phyloP scores from a whole-genome alignment of 2,888 invertebrate species.

The Melipona beecheii region DNA sequence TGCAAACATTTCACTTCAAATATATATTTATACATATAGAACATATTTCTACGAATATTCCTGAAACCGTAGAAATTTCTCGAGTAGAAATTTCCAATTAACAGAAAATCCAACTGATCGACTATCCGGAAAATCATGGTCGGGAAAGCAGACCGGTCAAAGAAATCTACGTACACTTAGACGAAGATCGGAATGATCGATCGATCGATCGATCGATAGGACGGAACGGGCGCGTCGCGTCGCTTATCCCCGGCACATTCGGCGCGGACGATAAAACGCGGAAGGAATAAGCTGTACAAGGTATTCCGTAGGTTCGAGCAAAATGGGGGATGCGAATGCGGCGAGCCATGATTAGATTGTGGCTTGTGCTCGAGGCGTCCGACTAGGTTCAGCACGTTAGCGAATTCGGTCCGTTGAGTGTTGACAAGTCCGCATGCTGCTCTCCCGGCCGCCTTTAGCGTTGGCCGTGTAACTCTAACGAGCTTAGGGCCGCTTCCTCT shows the following conservation, averaged over 20 bases:
- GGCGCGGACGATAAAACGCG: constrained; percentile 18
- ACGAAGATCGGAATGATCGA: background rate
- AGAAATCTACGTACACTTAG: background rate
- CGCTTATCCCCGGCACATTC: no score
- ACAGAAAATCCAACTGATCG: background rate
- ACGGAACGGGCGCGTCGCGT: background rate
- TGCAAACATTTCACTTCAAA: no score
- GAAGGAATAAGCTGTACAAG: constrained; percentile 53
- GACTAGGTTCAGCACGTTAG: constrained; percentile 82
- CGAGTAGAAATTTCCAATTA: background rate
- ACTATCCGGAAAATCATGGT: background rate
- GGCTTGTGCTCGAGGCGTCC: constrained; percentile 81
- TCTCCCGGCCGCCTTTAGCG: constrained; percentile 77
- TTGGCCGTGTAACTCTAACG: constrained; percentile 81
- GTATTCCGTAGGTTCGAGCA: constrained; percentile 60
- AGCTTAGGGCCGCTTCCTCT: constrained; percentile 76
- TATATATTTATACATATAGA: no score
- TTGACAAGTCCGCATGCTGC: constrained; percentile 82
- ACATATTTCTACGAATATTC: background rate
- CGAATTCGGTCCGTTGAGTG: constrained; percentile 82
- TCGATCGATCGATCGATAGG: constrained; percentile 7
- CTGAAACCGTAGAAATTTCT: background rate
- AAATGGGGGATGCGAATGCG: constrained; percentile 80
- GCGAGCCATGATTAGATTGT: constrained; percentile 82
- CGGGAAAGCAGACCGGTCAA: background rate